Conservation (phyloP, 2,888 invertebrate species). For the Lycaena phlaeas region DNA sequence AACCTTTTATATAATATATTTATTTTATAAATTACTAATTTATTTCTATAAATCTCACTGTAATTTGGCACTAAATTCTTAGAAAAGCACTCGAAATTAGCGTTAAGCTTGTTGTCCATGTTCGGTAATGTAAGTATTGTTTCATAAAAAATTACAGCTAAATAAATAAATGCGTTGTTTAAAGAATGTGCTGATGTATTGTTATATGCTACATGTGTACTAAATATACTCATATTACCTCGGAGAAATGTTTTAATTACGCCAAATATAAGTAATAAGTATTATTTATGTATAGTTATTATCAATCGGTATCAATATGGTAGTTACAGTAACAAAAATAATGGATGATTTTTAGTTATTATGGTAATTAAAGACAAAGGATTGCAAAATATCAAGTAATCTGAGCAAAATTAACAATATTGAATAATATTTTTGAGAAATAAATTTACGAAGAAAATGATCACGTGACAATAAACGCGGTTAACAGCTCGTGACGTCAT, state of each 20-base stretch:
- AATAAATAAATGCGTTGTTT: conserved; percentile 8
- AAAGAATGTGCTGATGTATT: conserved; percentile 7
- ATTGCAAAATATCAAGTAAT: too few relatives aligned
- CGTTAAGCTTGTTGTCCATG: conserved; percentile 14
- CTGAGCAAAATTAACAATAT: too few relatives aligned
- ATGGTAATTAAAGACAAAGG: too few relatives aligned
- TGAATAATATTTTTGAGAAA: too few relatives aligned
- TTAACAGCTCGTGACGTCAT: too few relatives aligned
- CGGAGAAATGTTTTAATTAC: conserved; percentile 13
- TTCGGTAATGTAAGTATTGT: conserved; percentile 7
- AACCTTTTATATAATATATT: not conserved
- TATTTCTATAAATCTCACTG: conserved; percentile 8
- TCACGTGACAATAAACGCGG: too few relatives aligned
- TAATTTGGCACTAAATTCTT: conserved; percentile 9
- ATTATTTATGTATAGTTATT: conserved; percentile 8
- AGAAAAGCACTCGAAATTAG: conserved; percentile 10
- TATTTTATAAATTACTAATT: conserved; percentile 6
- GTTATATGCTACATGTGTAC: conserved; percentile 10
- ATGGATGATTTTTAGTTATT: too few relatives aligned
- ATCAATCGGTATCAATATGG: too few relatives aligned
- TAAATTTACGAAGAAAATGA: too few relatives aligned
- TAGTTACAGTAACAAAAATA: too few relatives aligned
- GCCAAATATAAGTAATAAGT: not conserved
- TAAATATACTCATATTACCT: conserved; percentile 15
- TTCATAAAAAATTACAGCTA: conserved; percentile 7